phyloP scores from a whole-genome alignment of 2,797 vertebrate genomes.

The Galago senegalensis region DNA sequence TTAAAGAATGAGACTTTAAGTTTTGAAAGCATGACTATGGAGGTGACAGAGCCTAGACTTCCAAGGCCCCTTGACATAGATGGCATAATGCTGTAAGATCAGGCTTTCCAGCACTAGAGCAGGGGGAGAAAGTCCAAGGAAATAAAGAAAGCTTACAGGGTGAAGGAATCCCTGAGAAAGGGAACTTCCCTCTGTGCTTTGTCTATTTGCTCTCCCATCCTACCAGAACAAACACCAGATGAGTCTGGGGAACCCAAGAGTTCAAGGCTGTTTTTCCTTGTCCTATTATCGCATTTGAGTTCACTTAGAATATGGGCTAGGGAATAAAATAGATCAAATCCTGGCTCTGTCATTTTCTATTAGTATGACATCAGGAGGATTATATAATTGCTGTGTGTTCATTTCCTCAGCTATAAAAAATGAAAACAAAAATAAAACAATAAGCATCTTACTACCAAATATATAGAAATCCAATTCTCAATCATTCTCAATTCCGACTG shows the following conservation, averaged over 20 bases:
- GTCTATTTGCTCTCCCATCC: not conserved
- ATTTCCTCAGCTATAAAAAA: conserved; percentile 37
- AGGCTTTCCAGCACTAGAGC: not conserved
- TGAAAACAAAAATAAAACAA: conserved; percentile 12
- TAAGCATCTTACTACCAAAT: not conserved
- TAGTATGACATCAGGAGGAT: not conserved
- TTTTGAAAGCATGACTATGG: conserved; percentile 20
- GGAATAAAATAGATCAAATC: conserved; percentile 26
- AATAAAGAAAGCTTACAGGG: not conserved
- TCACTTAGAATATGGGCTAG: conserved; percentile 4
- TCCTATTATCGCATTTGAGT: not conserved
- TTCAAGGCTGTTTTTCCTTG: not conserved
- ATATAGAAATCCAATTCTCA: conserved; percentile 8
- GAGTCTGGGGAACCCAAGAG: not conserved
- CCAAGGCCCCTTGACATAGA: not conserved
- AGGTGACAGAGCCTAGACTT: not conserved
- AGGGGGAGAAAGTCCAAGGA: not conserved
- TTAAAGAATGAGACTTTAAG: not conserved
- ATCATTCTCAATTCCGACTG: not conserved
- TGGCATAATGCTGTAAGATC: not conserved
- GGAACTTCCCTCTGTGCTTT: not conserved
- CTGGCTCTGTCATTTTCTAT: conserved; percentile 24
- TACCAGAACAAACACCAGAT: not conserved
- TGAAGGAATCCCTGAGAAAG: not conserved
- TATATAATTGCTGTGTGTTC: not conserved